Conservation (phyloP, 2,113 vertebrate genomes). For the Cinclus cinclus region DNA sequence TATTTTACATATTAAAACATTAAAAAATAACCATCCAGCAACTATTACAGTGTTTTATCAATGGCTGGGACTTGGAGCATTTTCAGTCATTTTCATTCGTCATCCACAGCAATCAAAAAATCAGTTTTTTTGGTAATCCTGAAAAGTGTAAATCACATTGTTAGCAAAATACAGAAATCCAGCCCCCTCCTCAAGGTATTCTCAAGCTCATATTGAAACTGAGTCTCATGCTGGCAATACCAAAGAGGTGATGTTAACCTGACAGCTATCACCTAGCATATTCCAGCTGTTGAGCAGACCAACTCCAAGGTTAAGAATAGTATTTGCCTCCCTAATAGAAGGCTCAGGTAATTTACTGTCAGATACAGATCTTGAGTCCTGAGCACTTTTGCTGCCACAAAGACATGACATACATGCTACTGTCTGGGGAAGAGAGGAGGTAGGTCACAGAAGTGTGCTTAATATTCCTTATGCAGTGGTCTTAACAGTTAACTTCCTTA, state of each 20-base stretch:
- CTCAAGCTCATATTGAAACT: not conserved
- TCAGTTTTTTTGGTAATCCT: slow-evolving; percentile 78
- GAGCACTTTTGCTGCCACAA: not conserved
- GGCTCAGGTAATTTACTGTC: not conserved
- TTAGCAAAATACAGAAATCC: not conserved
- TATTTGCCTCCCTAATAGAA: not conserved
- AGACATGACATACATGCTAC: not conserved
- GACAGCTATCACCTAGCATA: not conserved
- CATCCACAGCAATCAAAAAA: slow-evolving; percentile 72
- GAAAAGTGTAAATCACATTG: slow-evolving; percentile 23
- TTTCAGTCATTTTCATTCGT: slow-evolving; percentile 43
- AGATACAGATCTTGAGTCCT: not conserved
- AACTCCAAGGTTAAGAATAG: not conserved
- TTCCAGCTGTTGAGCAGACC: not conserved
- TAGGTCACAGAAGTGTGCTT: not conserved
- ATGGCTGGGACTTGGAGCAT: not conserved
- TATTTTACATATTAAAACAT: slow-evolving; percentile 55
- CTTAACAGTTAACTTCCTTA: not conserved
- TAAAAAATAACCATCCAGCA: slow-evolving; percentile 35
- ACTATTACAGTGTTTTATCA: not conserved
- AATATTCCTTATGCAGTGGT: not conserved
- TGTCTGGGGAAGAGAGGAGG: not conserved
- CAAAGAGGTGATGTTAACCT: not conserved
- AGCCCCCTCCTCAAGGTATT: not conserved
- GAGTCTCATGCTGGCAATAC: not conserved